Evolutionary conservation across 2,797 vertebrate genomes (phyloP).

Genomic region (Lagodon rhomboides): DNA sequence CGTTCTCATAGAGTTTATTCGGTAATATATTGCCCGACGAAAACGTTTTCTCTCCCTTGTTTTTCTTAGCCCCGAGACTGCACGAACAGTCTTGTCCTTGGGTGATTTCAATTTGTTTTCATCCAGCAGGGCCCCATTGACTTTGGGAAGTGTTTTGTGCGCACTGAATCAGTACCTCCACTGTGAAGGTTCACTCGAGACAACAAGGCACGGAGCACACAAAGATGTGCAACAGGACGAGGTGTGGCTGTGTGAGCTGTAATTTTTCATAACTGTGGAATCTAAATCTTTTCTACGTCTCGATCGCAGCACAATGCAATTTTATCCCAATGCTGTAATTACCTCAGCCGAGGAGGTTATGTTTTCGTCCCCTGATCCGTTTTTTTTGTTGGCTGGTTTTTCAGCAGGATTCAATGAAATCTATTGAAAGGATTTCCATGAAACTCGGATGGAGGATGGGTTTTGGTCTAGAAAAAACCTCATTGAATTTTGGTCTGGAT

Average conservation of each 20-base stretch:
- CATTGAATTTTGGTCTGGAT: no score
- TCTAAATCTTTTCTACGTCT: conserved; percentile 7
- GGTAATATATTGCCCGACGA: conserved; percentile 53
- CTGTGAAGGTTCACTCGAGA: conserved; percentile 39
- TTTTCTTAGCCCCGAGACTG: conserved; percentile 10
- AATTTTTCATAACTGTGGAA: conserved; percentile 8
- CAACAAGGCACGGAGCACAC: conserved; percentile 23
- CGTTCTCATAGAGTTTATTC: conserved; percentile 52
- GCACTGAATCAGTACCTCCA: conserved; percentile 24
- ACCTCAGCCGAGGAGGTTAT: no score
- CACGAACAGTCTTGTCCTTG: conserved; percentile 37
- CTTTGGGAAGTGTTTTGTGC: conserved; percentile 52
- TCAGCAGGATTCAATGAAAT: no score
- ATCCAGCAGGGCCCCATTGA: conserved; percentile 45
- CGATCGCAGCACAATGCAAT: background rate
- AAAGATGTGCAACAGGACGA: conserved; percentile 3
- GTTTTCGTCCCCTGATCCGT: no score
- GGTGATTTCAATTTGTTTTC: conserved; percentile 58
- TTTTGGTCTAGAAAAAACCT: no score
- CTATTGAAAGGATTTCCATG: no score
- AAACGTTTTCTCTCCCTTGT: conserved; percentile 39
- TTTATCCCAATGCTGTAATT: conserved; percentile 2
- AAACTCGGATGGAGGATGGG: no score
- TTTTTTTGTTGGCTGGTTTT: no score
- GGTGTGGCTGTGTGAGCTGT: background rate